Base-by-base conservation (phyloP, 2,797 vertebrate genomes). In the Oophaga sylvatica region DNA sequence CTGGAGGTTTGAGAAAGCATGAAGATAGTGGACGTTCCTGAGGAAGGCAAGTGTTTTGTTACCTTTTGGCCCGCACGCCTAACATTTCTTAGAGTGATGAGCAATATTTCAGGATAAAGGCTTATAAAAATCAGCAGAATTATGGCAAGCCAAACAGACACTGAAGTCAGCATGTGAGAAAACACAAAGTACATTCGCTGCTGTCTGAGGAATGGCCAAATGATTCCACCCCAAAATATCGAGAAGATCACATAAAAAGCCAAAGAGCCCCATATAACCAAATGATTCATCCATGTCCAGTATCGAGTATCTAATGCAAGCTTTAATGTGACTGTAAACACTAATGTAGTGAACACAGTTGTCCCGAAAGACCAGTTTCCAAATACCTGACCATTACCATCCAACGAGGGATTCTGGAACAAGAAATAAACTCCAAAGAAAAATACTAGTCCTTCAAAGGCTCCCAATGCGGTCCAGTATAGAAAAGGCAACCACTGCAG, bases 1-100 rank as follows among this genome's bases (percentile, higher is more conserved):
- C 98, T 99, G 96, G 97, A 94, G 89, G 98, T 99, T 98, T 99
- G 98, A 93, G 98, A 99, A 96, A 99, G 96, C 97, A 99, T 98
- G 97, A 99, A 99, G 97, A 99, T 97, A 95, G 98, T 98, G 91
- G 98, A 99, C 83, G 96, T 97, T 96, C 98, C 97, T 92, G 98
- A 99, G 94, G 97, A 98, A 96, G 98, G 98, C 96, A 99, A 97
- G 93, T 95, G 97, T 91, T 95, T 97, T 93, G 95, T 97, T 96
- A 96, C 98, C 97, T 98, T 96, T 92, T 95, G 93, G 81, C 90
- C 93, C 89, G 95, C 96, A 89, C 94, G 94, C 86, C 91, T 96
- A 86, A 96, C 95, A 88, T 95, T 97, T 93, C 94, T 96, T 91
- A 98, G 92, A 91, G 97, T 93, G 91, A 94, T 95, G 87, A 96